Conservation (phyloP, 2,888 invertebrate genomes). For the Drosophila pegasa region DNA sequence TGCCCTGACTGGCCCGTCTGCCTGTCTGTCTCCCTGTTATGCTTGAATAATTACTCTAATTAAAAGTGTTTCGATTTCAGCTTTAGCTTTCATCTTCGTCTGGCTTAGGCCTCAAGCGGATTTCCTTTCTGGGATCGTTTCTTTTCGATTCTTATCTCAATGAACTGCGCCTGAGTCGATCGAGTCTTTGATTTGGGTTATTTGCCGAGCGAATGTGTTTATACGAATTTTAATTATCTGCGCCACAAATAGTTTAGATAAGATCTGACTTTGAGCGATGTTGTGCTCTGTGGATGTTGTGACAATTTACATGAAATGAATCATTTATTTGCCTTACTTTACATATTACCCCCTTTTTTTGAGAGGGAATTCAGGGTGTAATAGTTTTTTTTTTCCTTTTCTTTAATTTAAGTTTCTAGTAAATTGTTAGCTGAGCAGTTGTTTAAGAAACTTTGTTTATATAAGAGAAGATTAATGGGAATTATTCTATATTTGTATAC, state of each 20-base stretch:
- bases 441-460: too few relatives aligned
- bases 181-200: slow-evolving; percentile 6
- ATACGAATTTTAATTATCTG: slow-evolving; percentile 27
- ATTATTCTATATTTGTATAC: too few relatives aligned
- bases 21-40: slow-evolving; percentile 43
- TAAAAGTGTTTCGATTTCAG: slow-evolving; percentile 62
- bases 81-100: slow-evolving; percentile 60
- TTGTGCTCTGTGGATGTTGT: slow-evolving; percentile 1
- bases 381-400: background rate
- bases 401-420: background rate
- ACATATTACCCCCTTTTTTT: background rate
- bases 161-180: slow-evolving; percentile 29
- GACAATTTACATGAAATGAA: slow-evolving; percentile 1
- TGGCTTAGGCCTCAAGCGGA: slow-evolving; percentile 61
- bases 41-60: slow-evolving; percentile 77
- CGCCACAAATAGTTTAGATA: background rate
- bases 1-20: too few relatives aligned
- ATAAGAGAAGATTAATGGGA: too few relatives aligned
- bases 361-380: background rate
- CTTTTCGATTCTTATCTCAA: slow-evolving; percentile 30
- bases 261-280: background rate
- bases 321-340: background rate
- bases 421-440: too few relatives aligned
- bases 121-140: slow-evolving; percentile 25
- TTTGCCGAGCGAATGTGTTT: background rate